phyloP scores from a whole-genome alignment of 2,797 vertebrate genomes.

The Pangasius mekongensis region DNA sequence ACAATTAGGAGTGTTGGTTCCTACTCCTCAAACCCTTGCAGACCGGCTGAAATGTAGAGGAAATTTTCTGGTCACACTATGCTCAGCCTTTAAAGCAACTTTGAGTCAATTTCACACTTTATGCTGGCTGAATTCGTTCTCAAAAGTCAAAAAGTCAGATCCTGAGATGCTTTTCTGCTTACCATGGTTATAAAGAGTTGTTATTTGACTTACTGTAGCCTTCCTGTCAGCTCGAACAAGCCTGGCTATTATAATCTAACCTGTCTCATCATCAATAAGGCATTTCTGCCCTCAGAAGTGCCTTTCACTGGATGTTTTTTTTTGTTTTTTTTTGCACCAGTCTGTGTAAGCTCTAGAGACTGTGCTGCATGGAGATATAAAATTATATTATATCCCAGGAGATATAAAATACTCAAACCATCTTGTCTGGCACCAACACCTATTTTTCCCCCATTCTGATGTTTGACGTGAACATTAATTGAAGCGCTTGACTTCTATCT shows the following conservation, averaged over 20 bases:
- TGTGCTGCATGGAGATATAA: neutral
- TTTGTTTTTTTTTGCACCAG: neutral
- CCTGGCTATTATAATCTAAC: neutral
- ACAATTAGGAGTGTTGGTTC: neutral
- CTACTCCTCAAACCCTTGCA: neutral
- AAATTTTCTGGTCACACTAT: neutral
- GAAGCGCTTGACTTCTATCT: neutral
- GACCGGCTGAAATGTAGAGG: neutral
- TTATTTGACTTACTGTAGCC: neutral
- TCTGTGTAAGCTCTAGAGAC: neutral
- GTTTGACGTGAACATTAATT: neutral
- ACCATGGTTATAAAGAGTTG: neutral
- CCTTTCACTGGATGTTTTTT: neutral
- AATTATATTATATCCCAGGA: no score
- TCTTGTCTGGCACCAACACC: neutral
- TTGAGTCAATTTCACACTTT: neutral
- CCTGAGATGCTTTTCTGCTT: neutral
- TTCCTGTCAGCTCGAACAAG: neutral
- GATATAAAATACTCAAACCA: neutral
- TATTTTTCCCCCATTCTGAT: neutral
- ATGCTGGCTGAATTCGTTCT: neutral
- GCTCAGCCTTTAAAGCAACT: neutral
- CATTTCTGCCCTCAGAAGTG: neutral
- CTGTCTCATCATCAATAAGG: neutral
- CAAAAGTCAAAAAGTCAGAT: neutral